Evolutionary conservation across 2,888 invertebrate species (phyloP), one percentile per base, ranked within the genome.

Genomic region (Venustoraphidia nigricollis): DNA sequence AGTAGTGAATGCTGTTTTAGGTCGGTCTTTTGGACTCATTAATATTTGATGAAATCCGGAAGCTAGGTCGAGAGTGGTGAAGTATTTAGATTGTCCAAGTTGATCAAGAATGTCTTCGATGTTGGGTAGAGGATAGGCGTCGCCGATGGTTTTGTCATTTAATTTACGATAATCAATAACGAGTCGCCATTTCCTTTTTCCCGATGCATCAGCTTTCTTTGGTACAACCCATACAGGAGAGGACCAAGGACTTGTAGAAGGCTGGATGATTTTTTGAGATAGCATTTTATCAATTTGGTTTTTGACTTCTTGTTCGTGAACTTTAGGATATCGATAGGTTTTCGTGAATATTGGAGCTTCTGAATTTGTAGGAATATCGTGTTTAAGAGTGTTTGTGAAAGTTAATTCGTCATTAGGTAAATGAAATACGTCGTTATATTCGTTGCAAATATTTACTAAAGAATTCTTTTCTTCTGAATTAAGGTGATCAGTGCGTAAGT

Each of bases 161-260:
- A 66, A 44, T 51, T 62, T 59, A 35, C 62, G 46, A 49, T 61
- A 66, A 50, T 66, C 64, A 2, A 64, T 58, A 5, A 66, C 65
- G 11, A 65, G 49, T 34, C 62, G 50, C 58, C 56, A 62, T 53
- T 58, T 57, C 10, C 48, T 48, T 45, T 59, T 52, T 11, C 59
- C 58, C 2, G 55, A 49, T 8, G 54, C 41, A 44, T 59, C 57
- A 10, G 44, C n/a, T 51, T 62, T 64, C 49, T 64, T 64, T 0
- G 61, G 59, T 6, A 56, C 58, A 13, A 57, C 40, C 54, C 57
- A 51, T 36, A 59, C 17, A n/a, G 58, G 52, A 38, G 46, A 46
- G 47, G 49, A 45, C 53, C 55, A 56, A 44, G 51, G 52, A 9
- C 52, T 50, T 5, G 10, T 45, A n/a, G 53, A 53, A 8, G 47